Conservation (phyloP, 2,113 vertebrate species). For the Ammospiza nelsoni region DNA sequence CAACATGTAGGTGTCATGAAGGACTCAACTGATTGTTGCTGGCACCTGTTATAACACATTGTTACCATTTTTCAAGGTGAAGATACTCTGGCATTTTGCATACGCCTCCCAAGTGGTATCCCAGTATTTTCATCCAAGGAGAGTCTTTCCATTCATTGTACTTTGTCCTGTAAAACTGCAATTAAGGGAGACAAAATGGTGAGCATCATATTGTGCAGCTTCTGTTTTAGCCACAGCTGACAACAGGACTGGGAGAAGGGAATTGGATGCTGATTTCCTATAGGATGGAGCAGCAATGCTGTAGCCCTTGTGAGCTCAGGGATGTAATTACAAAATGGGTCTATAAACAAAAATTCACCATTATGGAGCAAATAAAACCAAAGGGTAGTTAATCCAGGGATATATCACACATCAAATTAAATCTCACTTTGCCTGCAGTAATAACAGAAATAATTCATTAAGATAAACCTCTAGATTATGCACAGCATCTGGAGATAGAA, state of each 20-base stretch:
- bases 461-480: constrained; percentile 73
- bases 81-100: background rate
- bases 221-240: constrained; percentile 49
- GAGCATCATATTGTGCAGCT: constrained; percentile 44
- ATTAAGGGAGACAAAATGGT: constrained; percentile 29
- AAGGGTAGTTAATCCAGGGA: constrained; percentile 69
- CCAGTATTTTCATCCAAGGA: background rate
- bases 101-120: background rate
- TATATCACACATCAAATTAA: constrained; percentile 73
- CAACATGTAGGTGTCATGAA: background rate
- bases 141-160: background rate
- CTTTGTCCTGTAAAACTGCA: constrained; percentile 23
- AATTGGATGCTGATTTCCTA: constrained; percentile 48
- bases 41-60: background rate
- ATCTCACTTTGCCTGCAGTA: constrained; percentile 70
- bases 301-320: constrained; percentile 41
- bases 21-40: background rate
- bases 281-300: background rate
- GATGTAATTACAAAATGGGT: constrained; percentile 70
- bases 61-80: constrained; percentile 17
- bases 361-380: constrained; percentile 69
- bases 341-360: constrained; percentile 68
- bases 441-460: constrained; percentile 75
- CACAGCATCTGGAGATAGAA: constrained; percentile 68
- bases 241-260: constrained; percentile 50